Conservation (phyloP, 2,797 vertebrate genomes). For the Geotrypetes seraphini region DNA sequence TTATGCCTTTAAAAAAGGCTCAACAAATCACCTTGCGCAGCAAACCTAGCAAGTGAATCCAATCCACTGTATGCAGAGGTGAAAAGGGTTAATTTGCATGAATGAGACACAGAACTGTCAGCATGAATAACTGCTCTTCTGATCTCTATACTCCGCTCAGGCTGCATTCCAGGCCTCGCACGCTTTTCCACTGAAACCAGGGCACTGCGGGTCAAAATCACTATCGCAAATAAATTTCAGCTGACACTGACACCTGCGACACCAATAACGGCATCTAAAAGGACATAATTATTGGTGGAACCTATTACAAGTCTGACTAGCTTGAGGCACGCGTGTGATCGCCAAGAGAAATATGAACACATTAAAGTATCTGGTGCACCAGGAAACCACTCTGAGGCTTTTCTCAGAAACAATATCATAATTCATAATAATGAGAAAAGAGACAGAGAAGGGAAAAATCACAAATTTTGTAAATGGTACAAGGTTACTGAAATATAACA, state of each 20-base stretch:
- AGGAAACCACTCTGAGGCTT: conserved; percentile 24
- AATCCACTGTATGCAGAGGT: no score
- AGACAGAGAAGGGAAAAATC: conserved; percentile 21
- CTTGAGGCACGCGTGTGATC: conserved; percentile 15
- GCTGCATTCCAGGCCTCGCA: conserved; percentile 15
- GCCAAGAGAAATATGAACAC: conserved; percentile 22
- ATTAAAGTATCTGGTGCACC: conserved; percentile 21
- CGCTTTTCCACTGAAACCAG: conserved; percentile 4
- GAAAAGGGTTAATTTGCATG: conserved; percentile 14
- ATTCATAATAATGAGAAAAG: conserved; percentile 17
- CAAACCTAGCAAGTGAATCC: no score
- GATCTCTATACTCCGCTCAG: conserved; percentile 15
- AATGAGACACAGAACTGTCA: conserved; percentile 18
- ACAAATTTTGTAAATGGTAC: conserved; percentile 17
- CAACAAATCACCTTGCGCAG: no score
- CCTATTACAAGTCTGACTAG: conserved; percentile 3
- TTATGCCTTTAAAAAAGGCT: no score
- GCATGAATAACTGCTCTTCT: conserved; percentile 12
- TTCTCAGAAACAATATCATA: conserved; percentile 27
- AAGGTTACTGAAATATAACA: conserved; percentile 23
- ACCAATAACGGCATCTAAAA: conserved; percentile 15
- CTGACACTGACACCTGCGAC: conserved; percentile 9
- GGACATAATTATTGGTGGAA: conserved; percentile 20
- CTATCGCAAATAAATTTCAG: conserved; percentile 6
- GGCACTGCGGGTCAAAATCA: background rate